These are phyloP conservation scores for Axis porcinus DNA, from an alignment of 2,113 vertebrate genomes.

Conservation along the genomic window DNA sequence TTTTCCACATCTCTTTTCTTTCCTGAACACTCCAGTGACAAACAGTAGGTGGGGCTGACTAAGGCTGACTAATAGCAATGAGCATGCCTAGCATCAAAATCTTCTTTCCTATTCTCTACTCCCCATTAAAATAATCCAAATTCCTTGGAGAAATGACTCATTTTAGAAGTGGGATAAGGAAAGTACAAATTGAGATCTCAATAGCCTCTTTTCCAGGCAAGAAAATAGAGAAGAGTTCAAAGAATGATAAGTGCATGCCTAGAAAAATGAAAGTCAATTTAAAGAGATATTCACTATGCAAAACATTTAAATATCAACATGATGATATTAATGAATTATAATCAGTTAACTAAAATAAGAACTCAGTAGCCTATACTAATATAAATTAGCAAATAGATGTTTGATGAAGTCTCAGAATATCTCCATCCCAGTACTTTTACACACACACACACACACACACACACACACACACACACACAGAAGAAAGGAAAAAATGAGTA, in stretches of 20 bases:
- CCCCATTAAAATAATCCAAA: neutral
- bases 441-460: too few species aligned
- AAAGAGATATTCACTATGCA: neutral
- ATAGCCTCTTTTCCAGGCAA: neutral
- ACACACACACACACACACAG: too few species aligned
- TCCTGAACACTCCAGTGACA: neutral
- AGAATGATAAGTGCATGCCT: neutral
- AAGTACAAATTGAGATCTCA: neutral
- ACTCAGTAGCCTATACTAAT: neutral
- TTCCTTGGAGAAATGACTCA: neutral
- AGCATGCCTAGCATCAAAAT: neutral
- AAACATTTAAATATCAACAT: neutral
- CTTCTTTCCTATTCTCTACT: neutral
- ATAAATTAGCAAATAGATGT: neutral
- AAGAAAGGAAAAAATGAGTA: neutral
- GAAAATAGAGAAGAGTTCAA: neutral
- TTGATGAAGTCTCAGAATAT: neutral
- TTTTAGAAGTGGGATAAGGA: neutral
- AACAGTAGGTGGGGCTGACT: neutral
- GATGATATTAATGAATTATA: neutral
- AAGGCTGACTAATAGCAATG: neutral
- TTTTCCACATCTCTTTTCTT: neutral
- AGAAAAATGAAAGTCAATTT: neutral
- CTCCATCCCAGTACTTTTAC: neutral
- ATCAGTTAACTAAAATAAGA: neutral